A percentile compares a stretch with the other conserved stretches of the same genome.
Conservation (phyloP, 2,113 vertebrate species). For the Hemichromis elongatus region DNA sequence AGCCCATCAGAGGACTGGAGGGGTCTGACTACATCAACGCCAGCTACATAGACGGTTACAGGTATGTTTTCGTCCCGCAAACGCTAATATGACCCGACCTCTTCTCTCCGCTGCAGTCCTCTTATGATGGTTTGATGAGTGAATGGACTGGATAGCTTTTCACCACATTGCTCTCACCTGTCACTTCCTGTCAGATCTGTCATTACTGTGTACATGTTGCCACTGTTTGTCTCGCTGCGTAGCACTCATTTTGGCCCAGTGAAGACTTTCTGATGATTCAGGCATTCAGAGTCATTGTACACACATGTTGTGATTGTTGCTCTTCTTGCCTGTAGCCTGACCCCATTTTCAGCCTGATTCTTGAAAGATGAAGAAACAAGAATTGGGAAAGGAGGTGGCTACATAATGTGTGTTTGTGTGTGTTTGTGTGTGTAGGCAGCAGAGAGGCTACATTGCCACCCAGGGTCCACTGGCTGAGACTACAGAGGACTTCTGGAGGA, state of each 20-base stretch:
- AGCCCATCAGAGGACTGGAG: constrained; percentile 96
- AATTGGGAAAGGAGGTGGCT: neutral
- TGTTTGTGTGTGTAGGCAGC: constrained; percentile 63
- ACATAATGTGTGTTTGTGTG: neutral
- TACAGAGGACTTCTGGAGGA: constrained; percentile 80
- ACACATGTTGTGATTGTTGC: constrained; percentile 46
- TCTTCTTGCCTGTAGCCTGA: constrained; percentile 31
- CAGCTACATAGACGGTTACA: constrained; percentile 97
- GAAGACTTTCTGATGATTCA: constrained; percentile 53
- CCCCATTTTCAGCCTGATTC: constrained; percentile 27
- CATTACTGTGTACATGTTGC: constrained; percentile 21
- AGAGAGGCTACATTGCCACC: constrained; percentile 77
- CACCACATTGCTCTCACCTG: constrained; percentile 34
- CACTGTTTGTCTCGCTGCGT: neutral
- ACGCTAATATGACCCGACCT: constrained; percentile 50
- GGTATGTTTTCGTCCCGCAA: constrained; percentile 63
- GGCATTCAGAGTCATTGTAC: constrained; percentile 20
- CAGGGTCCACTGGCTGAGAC: constrained; percentile 79
- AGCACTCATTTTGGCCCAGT: neutral
- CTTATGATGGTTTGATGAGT: constrained; percentile 41
- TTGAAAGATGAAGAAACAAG: constrained; percentile 8
- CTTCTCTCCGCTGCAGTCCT: neutral
- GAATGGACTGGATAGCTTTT: constrained; percentile 50
- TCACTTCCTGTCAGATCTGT: constrained; percentile 53
- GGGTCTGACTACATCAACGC: constrained; percentile 96